A percentile compares a stretch with the other conserved stretches of the same genome.
phyloP scores from a whole-genome alignment of 2,113 vertebrate genomes.

The Ginglymostoma cirratum region DNA sequence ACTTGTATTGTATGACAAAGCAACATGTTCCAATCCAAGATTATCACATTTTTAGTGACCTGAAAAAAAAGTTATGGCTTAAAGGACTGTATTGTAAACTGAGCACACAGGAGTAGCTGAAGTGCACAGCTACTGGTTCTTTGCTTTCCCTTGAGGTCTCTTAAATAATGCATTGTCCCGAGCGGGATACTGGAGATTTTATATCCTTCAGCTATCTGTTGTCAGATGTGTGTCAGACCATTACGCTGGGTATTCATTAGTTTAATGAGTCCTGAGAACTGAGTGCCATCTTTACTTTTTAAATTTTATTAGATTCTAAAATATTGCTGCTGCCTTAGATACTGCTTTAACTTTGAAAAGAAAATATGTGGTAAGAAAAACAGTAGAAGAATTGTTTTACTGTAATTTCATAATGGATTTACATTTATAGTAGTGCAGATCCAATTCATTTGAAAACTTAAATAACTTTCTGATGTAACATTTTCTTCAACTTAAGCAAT shows the following conservation, averaged over 20 bases:
- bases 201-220: slow-evolving; percentile 61
- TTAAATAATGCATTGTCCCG: slow-evolving; percentile 88
- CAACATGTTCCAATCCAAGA: background rate
- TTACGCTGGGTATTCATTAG: slow-evolving; percentile 59
- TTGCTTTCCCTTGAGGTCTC: slow-evolving; percentile 50
- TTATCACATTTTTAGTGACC: background rate
- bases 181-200: slow-evolving; percentile 66
- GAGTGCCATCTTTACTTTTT: slow-evolving; percentile 51
- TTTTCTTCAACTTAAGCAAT: background rate
- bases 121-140: background rate
- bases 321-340: slow-evolving; percentile 48
- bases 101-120: slow-evolving; percentile 1
- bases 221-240: slow-evolving; percentile 52
- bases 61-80: background rate
- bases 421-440: slow-evolving; percentile 15
- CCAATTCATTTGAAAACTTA: slow-evolving; percentile 41
- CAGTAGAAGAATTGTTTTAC: slow-evolving; percentile 10
- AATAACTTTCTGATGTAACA: background rate
- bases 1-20: background rate
- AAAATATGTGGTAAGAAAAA: slow-evolving; percentile 58
- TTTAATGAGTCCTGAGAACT: slow-evolving; percentile 55
- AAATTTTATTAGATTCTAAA: slow-evolving; percentile 49
- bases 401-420: background rate
- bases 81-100: background rate
- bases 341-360: slow-evolving; percentile 50